phyloP scores from a whole-genome alignment of 2,797 vertebrate genomes.

The Enteromius fasciolatus region DNA sequence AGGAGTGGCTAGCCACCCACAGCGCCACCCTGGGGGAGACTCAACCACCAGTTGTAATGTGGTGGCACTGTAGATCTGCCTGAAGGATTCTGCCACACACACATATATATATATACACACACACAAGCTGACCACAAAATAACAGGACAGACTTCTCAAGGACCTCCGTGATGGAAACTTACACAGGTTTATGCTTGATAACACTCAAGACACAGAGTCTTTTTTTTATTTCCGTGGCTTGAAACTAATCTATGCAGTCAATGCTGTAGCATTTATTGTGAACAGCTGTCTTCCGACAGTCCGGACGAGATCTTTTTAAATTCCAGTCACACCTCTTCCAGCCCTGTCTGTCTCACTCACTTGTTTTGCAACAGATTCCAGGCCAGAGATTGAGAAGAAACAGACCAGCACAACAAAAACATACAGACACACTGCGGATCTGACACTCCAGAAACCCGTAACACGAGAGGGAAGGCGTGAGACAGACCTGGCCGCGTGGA shows the following conservation, averaged over 20 bases:
- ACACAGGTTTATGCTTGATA: slow-evolving; percentile 28
- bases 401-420: slow-evolving; percentile 45
- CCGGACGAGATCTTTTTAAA: not conserved
- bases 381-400: slow-evolving; percentile 75
- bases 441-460: slow-evolving; percentile 76
- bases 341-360: slow-evolving; percentile 52
- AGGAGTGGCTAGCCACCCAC: slow-evolving; percentile 49
- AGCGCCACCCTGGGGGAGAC: slow-evolving; percentile 49
- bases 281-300: slow-evolving; percentile 25
- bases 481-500: slow-evolving; percentile 89
- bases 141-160: slow-evolving; percentile 37
- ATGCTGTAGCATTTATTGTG: slow-evolving; percentile 24
- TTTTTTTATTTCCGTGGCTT: slow-evolving; percentile 9
- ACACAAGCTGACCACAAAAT: slow-evolving; percentile 44
- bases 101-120: slow-evolving; percentile 47
- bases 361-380: slow-evolving; percentile 89
- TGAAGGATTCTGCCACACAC: slow-evolving; percentile 51
- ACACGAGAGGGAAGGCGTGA: slow-evolving; percentile 82
- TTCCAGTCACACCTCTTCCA: not conserved
- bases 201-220: slow-evolving; percentile 5
- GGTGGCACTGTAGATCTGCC: slow-evolving; percentile 47
- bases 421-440: slow-evolving; percentile 49
- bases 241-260: slow-evolving; percentile 6
- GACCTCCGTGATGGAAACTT: slow-evolving; percentile 33
- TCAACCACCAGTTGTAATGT: slow-evolving; percentile 51